Base-by-base conservation (phyloP, 1,140 invertebrate species). In the Ceratina australensis region DNA sequence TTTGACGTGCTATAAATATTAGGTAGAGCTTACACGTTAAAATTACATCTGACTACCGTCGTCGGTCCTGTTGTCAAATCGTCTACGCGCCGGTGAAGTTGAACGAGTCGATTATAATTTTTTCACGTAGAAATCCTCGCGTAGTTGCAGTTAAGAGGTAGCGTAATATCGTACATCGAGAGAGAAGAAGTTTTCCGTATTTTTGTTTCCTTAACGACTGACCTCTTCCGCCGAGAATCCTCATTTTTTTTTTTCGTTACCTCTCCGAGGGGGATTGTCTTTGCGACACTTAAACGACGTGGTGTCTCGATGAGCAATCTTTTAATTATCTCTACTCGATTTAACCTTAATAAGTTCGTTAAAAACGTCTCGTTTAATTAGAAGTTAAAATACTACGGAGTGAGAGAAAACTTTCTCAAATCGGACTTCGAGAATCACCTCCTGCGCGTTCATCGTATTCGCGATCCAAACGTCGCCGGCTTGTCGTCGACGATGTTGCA, bases 1-100 rank as follows among this genome's bases (percentile, higher is more conserved):
- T 85, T 85, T 67, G 84, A 84, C 84, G 74, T 79, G 75, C 84
- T 85, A 85, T 82, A 77, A 71, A 59, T 85, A 82, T 16, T 54
- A 54, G 79, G 66, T 81, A 85, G 83, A 85, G 71, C 83, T 85
- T 85, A 85, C 57, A 26, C 67, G 66, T 75, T 79, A 84, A 52
- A 84, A 57, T 84, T 84, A 84, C 60, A 52, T 24, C 54, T 54
- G 78, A 74, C 68, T 74, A 74, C 16, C 67, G 56, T 54, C 49
- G 47, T 63, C 12, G 0, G 22, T 16, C n/a, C 16, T 49, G 49
- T 54, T 28, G 15, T 5, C 56, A 16, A n/a, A 60, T 60, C 24
- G 59, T 3, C 33, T 10, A 42, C 10, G 33, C 28, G 5, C 33
- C 33, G 33, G 33, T 42, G 33, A 42, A 42, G 33, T 42, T 42